phyloP scores from a whole-genome alignment of 30 jellyfish, hydroid and myxozoan species.

The Aurelia aurita complex sp. Pacific region DNA sequence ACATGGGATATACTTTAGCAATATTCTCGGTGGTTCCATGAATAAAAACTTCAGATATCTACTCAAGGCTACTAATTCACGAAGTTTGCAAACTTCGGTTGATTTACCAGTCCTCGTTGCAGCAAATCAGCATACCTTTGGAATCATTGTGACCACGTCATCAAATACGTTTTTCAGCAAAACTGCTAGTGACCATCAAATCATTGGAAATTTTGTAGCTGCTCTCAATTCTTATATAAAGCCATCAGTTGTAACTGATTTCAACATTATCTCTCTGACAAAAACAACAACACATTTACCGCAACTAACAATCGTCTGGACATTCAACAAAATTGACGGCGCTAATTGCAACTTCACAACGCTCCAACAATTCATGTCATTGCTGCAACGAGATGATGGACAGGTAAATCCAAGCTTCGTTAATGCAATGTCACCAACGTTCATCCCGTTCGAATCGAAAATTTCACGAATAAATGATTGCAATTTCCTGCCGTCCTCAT shows the following conservation, averaged over 20 bases:
- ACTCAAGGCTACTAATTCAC: conserved; percentile 44
- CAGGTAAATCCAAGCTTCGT: conserved; percentile 32
- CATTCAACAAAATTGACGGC: conserved; percentile 21
- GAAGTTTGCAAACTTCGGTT: conserved; percentile 18
- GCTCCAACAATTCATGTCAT: background rate
- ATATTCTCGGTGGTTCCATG: background rate
- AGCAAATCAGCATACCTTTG: conserved; percentile 10
- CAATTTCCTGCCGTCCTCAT: background rate
- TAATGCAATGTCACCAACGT: conserved; percentile 38
- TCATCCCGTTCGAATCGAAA: conserved; percentile 11
- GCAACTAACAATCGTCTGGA: conserved; percentile 28
- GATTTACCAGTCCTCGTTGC: conserved; percentile 4
- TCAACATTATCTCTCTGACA: conserved; percentile 7
- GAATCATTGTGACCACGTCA: conserved; percentile 29
- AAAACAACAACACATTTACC: conserved; percentile 8
- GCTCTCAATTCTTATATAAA: conserved; percentile 8
- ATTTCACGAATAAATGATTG: conserved; percentile 10
- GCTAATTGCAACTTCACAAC: conserved; percentile 37
- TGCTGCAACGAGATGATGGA: conserved; percentile 15
- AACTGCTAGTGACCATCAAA: background rate
- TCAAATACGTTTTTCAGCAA: background rate
- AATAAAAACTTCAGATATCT: conserved; percentile 9
- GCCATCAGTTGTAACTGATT: conserved; percentile 1
- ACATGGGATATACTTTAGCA: conserved; percentile 17
- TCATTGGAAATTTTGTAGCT: conserved; percentile 6